Evolutionary conservation across 2,888 invertebrate species (phyloP).

Genomic region (Tachina grossa): DNA sequence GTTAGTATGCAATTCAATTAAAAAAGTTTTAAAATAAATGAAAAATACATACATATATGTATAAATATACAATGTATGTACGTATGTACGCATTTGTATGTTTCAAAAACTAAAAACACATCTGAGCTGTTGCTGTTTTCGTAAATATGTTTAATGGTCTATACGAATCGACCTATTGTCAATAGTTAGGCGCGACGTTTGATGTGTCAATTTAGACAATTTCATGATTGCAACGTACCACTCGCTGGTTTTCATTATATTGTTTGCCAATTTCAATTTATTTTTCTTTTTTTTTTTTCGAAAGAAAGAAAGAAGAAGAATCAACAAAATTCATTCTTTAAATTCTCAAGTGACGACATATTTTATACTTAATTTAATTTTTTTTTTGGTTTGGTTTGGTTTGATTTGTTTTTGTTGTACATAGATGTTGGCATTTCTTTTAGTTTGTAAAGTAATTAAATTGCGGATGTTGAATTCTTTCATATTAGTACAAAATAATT

Average conservation of each 20-base stretch:
- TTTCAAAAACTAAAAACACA: constrained; percentile 24
- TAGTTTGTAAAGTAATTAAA: constrained; percentile 68
- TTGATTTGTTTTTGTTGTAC: constrained; percentile 21
- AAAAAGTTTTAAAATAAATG: constrained; percentile 10
- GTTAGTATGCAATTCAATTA: constrained; percentile 34
- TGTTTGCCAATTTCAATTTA: constrained; percentile 69
- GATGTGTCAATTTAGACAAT: constrained; percentile 72
- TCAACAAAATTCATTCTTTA: constrained; percentile 65
- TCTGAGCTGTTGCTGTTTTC: constrained; percentile 12
- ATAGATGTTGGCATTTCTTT: constrained; percentile 57
- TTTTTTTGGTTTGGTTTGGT: constrained; percentile 2
- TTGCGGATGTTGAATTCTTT: constrained; percentile 69
- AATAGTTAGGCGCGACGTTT: constrained; percentile 71
- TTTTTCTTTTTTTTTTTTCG: constrained; percentile 26
- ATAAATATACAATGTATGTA: background rate
- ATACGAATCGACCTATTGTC: constrained; percentile 70
- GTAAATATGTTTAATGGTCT: constrained; percentile 54
- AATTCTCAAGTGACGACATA: constrained; percentile 71
- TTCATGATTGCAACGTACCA: constrained; percentile 58
- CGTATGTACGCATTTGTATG: no score
- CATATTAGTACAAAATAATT: constrained; percentile 53
- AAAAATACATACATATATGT: background rate
- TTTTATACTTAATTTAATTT: constrained; percentile 37
- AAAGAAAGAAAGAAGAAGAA: constrained; percentile 3
- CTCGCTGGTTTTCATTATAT: constrained; percentile 47